A percentile compares a stretch with the other conserved stretches of the same genome.
These are phyloP conservation scores for Esox niger DNA, from an alignment of 2,113 vertebrate species.

Conservation along the genomic window DNA sequence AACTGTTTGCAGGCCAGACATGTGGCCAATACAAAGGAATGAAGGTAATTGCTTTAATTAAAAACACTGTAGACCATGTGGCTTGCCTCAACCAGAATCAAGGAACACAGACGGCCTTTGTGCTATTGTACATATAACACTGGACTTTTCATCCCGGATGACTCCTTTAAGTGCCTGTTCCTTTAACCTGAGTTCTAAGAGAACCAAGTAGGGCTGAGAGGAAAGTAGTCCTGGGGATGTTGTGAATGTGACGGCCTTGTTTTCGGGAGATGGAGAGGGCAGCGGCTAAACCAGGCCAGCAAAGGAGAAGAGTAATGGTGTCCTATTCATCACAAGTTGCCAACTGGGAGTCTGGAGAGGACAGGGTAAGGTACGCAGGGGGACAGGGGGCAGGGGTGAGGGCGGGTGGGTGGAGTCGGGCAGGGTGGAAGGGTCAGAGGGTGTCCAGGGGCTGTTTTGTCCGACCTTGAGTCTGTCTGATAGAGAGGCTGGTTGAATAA, in stretches of 20 bases:
- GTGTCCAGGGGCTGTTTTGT: constrained; percentile 11
- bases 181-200: neutral
- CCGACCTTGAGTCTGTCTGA: constrained; percentile 63
- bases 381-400: constrained; percentile 61
- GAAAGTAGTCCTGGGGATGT: constrained; percentile 10
- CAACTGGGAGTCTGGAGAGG: constrained; percentile 61
- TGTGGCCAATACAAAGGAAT: neutral
- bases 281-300: constrained; percentile 67
- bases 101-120: neutral
- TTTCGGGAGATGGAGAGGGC: constrained; percentile 33
- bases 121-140: too few species aligned
- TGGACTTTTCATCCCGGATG: neutral
- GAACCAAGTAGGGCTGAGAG: constrained; percentile 14
- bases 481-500: constrained; percentile 57
- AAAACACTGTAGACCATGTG: neutral
- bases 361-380: constrained; percentile 65
- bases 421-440: constrained; percentile 23
- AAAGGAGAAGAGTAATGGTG: constrained; percentile 73
- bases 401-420: constrained; percentile 29
- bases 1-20: neutral
- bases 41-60: too few species aligned
- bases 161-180: neutral
- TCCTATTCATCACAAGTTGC: constrained; percentile 73
- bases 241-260: constrained; percentile 43
- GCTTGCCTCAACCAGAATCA: neutral